Conservation (phyloP, 2,888 invertebrate species). For the Caenorhabditis macrosperma region DNA sequence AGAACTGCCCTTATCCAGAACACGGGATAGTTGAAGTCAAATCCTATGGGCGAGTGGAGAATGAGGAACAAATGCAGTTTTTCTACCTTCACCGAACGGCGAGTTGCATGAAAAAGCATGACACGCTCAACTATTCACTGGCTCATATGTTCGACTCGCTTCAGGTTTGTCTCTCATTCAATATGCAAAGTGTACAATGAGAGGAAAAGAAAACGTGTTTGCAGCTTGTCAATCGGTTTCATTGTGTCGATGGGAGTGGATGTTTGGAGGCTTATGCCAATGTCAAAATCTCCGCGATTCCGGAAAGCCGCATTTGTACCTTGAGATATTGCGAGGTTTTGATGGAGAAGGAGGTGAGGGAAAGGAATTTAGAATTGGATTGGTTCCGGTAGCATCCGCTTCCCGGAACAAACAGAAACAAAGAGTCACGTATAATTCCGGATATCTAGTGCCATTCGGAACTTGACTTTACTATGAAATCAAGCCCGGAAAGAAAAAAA, state of each 20-base stretch:
- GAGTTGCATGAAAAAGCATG: neutral
- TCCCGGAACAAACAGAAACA: too few species aligned
- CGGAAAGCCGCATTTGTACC: slow-evolving; percentile 30
- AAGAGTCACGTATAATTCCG: too few species aligned
- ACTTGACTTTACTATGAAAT: too few species aligned
- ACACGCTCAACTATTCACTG: slow-evolving; percentile 38
- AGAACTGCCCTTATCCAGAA: slow-evolving; percentile 19
- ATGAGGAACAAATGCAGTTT: slow-evolving; percentile 28
- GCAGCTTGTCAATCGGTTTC: slow-evolving; percentile 29
- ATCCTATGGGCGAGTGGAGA: neutral
- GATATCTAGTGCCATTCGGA: too few species aligned
- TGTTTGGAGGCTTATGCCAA: slow-evolving; percentile 42
- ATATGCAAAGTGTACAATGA: neutral
- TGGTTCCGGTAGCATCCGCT: too few species aligned
- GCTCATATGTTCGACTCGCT: slow-evolving; percentile 52
- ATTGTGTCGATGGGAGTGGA: slow-evolving; percentile 53
- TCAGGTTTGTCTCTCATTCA: slow-evolving; percentile 28
- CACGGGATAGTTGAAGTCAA: slow-evolving; percentile 49
- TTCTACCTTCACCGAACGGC: slow-evolving; percentile 44
- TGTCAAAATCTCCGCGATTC: slow-evolving; percentile 38
- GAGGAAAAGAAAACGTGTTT: neutral
- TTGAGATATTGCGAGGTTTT: slow-evolving; percentile 40
- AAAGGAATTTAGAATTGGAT: neutral
- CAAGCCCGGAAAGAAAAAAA: too few species aligned
- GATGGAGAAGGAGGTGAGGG: slow-evolving; percentile 42